These are phyloP conservation scores for Platyrinchus mystaceus DNA, from an alignment of 2,797 vertebrate genomes.

Conservation along the genomic window DNA sequence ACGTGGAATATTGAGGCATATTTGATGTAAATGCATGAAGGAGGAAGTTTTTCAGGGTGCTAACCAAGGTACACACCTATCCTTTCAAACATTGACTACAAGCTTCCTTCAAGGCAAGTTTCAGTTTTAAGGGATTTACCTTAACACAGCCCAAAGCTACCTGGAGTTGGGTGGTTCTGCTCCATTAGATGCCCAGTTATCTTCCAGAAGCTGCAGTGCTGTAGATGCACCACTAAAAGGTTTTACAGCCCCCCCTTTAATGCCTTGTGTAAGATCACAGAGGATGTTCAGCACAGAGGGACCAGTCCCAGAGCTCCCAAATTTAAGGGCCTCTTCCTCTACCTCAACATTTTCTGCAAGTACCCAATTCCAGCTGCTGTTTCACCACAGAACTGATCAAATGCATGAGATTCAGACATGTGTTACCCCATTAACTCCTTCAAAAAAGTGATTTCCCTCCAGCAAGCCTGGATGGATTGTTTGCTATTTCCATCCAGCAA, in stretches of 20 bases:
- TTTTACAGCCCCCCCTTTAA: neutral
- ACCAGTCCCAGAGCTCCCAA: neutral
- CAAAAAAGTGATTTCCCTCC: neutral
- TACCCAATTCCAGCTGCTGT: neutral
- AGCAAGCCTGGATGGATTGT: neutral
- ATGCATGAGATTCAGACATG: neutral
- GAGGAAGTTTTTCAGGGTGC: fast-evolving
- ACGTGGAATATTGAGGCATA: neutral
- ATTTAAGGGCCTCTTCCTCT: neutral
- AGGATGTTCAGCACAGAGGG: neutral
- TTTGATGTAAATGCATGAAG: fast-evolving
- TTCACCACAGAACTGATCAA: neutral
- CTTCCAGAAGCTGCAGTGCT: neutral
- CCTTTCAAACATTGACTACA: neutral
- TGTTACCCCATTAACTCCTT: neutral
- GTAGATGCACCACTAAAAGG: neutral
- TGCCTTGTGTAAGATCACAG: neutral
- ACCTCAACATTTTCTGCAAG: neutral
- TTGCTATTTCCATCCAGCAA: neutral
- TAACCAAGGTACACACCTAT: neutral
- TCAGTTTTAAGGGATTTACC: neutral
- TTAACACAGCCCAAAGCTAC: neutral
- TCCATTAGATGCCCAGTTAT: neutral
- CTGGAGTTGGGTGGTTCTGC: neutral
- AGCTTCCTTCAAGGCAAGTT: neutral